Evolutionary conservation across 2,888 invertebrate genomes (phyloP).

Genomic region (Gnatocerus cornutus): DNA sequence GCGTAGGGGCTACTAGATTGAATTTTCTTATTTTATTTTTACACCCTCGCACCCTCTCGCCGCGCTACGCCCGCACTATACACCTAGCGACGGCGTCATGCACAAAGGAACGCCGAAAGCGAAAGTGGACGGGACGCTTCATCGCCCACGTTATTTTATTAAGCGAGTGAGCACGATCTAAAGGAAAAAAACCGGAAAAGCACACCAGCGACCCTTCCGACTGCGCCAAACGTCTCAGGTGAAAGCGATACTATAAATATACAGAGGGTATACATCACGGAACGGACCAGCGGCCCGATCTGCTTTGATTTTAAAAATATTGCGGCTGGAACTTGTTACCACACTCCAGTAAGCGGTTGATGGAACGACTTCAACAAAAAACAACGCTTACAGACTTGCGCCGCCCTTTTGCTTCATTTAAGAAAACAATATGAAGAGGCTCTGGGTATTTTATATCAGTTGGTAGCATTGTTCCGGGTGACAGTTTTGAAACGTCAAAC

Average conservation of each 20-base stretch:
- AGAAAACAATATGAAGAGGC: too few relatives aligned
- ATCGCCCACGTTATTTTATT: constrained; percentile 36
- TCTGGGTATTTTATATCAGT: too few relatives aligned
- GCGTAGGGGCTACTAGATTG: constrained; percentile 70
- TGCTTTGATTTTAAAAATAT: constrained; percentile 6
- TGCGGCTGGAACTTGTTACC: neutral
- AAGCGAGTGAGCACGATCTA: constrained; percentile 21
- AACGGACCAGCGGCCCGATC: neutral
- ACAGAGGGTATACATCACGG: neutral
- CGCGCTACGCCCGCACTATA: constrained; percentile 59
- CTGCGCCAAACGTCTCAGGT: constrained; percentile 32
- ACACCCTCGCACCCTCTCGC: constrained; percentile 64
- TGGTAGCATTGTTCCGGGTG: too few relatives aligned
- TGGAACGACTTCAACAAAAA: too few relatives aligned
- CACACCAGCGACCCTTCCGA: constrained; percentile 18
- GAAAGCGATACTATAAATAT: constrained; percentile 36
- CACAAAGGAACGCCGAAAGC: constrained; percentile 51
- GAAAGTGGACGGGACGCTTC: constrained; percentile 45
- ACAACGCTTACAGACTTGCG: too few relatives aligned
- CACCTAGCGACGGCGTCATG: constrained; percentile 58
- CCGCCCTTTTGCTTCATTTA: too few relatives aligned
- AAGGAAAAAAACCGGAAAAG: constrained; percentile 22
- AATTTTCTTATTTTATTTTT: constrained; percentile 71
- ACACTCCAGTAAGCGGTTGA: neutral
- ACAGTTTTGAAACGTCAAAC: too few relatives aligned